phyloP scores from a whole-genome alignment of 2,888 invertebrate species.

The Spicauda simplicius region DNA sequence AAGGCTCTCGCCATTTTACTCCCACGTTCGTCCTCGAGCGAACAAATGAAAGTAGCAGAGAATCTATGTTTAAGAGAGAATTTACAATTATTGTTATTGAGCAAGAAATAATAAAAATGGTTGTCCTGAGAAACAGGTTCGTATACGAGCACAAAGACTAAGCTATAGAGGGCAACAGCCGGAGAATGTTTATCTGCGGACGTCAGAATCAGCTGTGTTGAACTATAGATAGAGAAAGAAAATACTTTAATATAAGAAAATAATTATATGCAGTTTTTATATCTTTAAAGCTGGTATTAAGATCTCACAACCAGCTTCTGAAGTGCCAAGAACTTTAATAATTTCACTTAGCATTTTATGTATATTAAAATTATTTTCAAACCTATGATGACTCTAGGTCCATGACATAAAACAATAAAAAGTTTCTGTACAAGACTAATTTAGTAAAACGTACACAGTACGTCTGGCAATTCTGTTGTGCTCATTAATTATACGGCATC shows the following conservation, averaged over 20 bases:
- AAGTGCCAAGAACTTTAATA: too few relatives aligned
- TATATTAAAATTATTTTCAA: neutral
- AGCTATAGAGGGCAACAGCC: slow-evolving; percentile 18
- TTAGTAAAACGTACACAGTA: too few relatives aligned
- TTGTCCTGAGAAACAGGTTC: slow-evolving; percentile 17
- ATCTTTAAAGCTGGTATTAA: neutral
- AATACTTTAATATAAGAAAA: neutral
- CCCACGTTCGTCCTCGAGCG: too few relatives aligned
- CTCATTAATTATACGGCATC: too few relatives aligned
- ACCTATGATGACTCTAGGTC: too few relatives aligned
- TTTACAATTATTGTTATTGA: neutral
- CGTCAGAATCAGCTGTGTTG: slow-evolving; percentile 2
- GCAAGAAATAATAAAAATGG: slow-evolving; percentile 4
- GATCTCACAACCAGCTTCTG: neutral
- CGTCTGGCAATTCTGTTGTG: too few relatives aligned
- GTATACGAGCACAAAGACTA: slow-evolving; percentile 10
- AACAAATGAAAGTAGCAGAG: neutral
- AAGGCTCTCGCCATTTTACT: too few relatives aligned
- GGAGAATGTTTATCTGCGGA: slow-evolving; percentile 18
- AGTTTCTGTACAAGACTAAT: too few relatives aligned
- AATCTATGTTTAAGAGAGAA: neutral
- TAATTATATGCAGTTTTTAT: neutral
- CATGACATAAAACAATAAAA: too few relatives aligned
- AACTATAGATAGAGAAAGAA: neutral
- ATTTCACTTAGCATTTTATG: neutral